These are phyloP conservation scores for Apodemia duryi DNA, from an alignment of 2,888 invertebrate species.

Conservation along the genomic window DNA sequence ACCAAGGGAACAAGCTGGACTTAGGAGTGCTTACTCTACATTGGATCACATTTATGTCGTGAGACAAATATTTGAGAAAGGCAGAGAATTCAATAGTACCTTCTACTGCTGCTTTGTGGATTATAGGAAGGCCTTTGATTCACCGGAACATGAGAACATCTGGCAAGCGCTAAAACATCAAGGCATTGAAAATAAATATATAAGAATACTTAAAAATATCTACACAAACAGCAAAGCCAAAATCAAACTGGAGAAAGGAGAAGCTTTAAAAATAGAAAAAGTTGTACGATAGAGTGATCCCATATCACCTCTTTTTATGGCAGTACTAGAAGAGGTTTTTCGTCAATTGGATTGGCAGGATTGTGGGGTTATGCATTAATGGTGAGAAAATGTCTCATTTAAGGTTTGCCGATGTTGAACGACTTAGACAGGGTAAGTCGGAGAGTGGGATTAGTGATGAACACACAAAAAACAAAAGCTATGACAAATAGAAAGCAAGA, in stretches of 20 bases:
- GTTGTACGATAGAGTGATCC: background rate
- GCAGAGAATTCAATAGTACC: conserved; percentile 28
- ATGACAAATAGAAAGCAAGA: background rate
- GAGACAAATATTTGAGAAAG: conserved; percentile 26
- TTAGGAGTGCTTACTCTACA: background rate
- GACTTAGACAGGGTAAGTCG: conserved; percentile 24
- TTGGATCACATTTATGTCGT: background rate
- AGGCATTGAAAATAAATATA: conserved; percentile 31
- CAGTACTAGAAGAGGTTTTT: background rate
- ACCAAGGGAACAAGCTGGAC: conserved; percentile 29
- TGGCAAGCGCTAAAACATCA: conserved; percentile 30
- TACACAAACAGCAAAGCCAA: conserved; percentile 29
- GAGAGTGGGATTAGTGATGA: conserved; percentile 25
- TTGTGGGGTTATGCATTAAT: conserved; percentile 20
- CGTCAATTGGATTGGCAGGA: background rate
- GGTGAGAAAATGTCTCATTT: conserved; percentile 21
- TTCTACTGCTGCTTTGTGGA: conserved; percentile 31
- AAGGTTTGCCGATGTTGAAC: conserved; percentile 28
- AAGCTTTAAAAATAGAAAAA: conserved; percentile 22
- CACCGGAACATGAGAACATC: conserved; percentile 27
- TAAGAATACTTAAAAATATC: conserved; percentile 30
- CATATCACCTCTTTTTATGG: background rate
- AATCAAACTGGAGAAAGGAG: conserved; percentile 31
- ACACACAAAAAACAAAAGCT: conserved; percentile 25
- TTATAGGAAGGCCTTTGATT: conserved; percentile 33